Conservation (phyloP, 2,888 invertebrate genomes). For the Drosophila kanekoi region DNA sequence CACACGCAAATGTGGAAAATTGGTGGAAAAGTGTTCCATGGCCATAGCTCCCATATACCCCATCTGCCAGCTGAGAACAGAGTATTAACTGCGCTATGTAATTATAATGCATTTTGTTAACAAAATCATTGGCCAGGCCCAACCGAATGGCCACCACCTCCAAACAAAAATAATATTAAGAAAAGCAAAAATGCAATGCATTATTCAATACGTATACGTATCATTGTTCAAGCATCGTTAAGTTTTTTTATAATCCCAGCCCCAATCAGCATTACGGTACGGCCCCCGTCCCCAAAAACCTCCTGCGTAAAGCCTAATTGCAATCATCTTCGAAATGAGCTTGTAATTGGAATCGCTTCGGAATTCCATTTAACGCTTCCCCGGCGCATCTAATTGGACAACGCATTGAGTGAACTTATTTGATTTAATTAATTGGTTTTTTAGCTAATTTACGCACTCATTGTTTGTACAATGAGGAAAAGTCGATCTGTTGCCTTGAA, state of each 20-base stretch:
- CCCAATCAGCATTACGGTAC: constrained; percentile 9
- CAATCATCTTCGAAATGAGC: constrained; percentile 48
- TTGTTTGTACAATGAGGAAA: constrained; percentile 49
- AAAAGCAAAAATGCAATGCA: constrained; percentile 49
- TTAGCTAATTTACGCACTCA: constrained; percentile 33
- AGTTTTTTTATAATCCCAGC: constrained; percentile 24
- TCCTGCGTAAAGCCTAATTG: constrained; percentile 43
- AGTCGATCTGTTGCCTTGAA: constrained; percentile 21
- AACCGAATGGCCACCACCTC: constrained; percentile 10
- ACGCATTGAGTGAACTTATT: constrained; percentile 12
- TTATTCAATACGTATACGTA: constrained; percentile 62
- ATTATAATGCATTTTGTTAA: constrained; percentile 67
- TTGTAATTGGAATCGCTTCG: constrained; percentile 43
- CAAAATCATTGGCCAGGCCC: constrained; percentile 54
- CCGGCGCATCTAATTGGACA: constrained; percentile 57
- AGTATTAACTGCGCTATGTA: constrained; percentile 1
- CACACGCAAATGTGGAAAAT: too few species aligned
- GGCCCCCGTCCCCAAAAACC: constrained; percentile 23
- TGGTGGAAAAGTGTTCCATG: too few species aligned
- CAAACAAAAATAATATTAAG: background rate
- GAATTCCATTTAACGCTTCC: constrained; percentile 52
- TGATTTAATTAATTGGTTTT: background rate
- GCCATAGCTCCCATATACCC: background rate
- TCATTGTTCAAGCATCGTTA: constrained; percentile 60
- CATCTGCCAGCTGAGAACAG: background rate